Base-by-base conservation (phyloP, 2,113 vertebrate species). In the Brachypodius melanocephalos region DNA sequence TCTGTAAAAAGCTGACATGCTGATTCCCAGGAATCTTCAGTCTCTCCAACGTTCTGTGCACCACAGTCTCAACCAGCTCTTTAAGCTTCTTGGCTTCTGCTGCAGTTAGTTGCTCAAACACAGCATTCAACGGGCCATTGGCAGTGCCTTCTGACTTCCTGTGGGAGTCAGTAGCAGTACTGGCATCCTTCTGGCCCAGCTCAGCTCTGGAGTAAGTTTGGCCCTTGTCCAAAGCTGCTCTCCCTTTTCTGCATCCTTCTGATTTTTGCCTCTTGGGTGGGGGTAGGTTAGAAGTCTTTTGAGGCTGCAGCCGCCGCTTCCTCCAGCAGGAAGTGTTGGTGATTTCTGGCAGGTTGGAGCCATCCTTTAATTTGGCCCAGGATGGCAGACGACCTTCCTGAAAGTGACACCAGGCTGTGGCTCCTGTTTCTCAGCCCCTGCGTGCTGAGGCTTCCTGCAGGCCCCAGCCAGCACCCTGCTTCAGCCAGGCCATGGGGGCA, bases 381-480 rank as follows among this genome's bases (percentile, higher is more conserved):
- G 16, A 3, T 71, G 65, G 6, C 26, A 48, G 57, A 77, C 20
- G 6, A 28, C 36, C 10, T 34, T 43, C 17, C 88, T 89, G 55
- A 38, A 77, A 77, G 49, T 51, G 22, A 84, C 26, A 55, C 17
- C 72, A 63, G 16, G 10, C 17, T 71, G 57, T 38, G 36, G 15
- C 49, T 71, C 36, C 9, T 8, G 22, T 21, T 77, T 19, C 52
- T 66, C 5, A 0, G 22, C 15, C 28, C 29, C 32, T 66, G 26
- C 0, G 0, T 42, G 62, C 34, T 48, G 48, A 83, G 48, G 62
- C 19, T 34, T 19, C 17, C 55, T 0, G 0, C 0, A 0, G 29
- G 29, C 62, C 25, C 55, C 68, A 62, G 29, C 48, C 17, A 21
- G 11, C 31, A 7, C 48, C 19, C 48, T 55, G 48, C 55, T 69